Conservation (phyloP, 2,888 invertebrate species). For the Macaria liturata region DNA sequence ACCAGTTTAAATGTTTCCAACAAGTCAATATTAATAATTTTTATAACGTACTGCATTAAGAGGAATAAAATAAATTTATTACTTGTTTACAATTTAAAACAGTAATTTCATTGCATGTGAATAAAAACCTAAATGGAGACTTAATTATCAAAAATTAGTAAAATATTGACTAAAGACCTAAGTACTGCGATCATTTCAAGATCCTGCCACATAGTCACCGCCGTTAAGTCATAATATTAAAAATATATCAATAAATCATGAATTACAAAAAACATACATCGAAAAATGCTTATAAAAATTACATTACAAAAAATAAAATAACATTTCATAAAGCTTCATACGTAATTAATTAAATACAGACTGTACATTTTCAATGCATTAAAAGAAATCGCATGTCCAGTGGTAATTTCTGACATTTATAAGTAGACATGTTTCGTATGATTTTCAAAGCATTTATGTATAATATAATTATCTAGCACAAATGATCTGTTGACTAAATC, state of each 20-base stretch:
- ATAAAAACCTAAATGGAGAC: too few species aligned
- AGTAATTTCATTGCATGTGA: too few species aligned
- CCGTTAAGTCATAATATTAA: conserved; percentile 33
- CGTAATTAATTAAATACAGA: conserved; percentile 24
- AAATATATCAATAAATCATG: conserved; percentile 37
- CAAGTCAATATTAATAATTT: too few species aligned
- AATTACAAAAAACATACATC: conserved; percentile 42
- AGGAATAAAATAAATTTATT: too few species aligned
- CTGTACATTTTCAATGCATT: conserved; percentile 14
- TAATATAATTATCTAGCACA: too few species aligned
- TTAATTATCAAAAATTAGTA: conserved; percentile 31
- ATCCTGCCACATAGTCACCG: conserved; percentile 28
- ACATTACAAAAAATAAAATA: conserved; percentile 55
- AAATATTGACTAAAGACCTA: conserved; percentile 39
- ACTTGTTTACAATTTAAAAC: too few species aligned
- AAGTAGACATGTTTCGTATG: too few species aligned
- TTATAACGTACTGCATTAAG: too few species aligned
- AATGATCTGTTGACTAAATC: conserved; percentile 2
- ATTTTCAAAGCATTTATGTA: too few species aligned
- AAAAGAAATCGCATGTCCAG: conserved; percentile 23
- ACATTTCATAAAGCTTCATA: conserved; percentile 45
- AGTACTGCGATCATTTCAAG: conserved; percentile 36
- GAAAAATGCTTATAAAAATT: conserved; percentile 49
- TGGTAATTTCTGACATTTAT: background rate
- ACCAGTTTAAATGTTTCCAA: too few species aligned